Conservation (phyloP, 2,113 vertebrate genomes). For the Asarcornis scutulata region DNA sequence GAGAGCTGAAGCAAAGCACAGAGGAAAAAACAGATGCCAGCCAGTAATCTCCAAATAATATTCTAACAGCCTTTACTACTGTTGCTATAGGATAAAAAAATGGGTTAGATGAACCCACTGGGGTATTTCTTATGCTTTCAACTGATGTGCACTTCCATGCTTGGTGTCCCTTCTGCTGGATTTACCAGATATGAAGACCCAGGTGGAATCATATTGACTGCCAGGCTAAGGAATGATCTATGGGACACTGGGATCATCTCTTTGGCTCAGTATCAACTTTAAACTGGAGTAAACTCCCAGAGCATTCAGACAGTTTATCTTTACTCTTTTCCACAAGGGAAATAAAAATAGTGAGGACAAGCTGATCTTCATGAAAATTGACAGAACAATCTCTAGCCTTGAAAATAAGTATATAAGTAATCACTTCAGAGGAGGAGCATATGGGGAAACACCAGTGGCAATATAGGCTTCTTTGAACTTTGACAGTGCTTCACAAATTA, state of each 20-base stretch:
- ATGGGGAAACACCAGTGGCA: background rate
- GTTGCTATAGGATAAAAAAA: background rate
- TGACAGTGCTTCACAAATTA: background rate
- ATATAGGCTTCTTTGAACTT: background rate
- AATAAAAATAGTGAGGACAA: conserved; percentile 14
- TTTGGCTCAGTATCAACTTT: background rate
- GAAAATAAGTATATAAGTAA: background rate
- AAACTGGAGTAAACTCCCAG: background rate
- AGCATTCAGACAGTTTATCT: background rate
- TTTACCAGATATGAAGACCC: background rate
- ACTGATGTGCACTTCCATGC: background rate
- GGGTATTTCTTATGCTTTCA: background rate
- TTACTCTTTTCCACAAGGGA: background rate
- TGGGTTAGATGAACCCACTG: background rate
- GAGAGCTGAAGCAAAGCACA: background rate
- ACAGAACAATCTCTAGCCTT: background rate
- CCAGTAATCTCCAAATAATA: background rate
- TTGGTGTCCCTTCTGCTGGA: background rate
- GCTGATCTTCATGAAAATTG: background rate
- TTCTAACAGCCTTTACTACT: background rate
- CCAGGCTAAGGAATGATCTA: background rate
- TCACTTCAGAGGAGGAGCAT: background rate
- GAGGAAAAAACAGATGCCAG: background rate
- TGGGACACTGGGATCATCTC: background rate
- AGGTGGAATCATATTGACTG: background rate